Base-by-base conservation (phyloP, 2,113 vertebrate species). In the Mesitornis unicolor region DNA sequence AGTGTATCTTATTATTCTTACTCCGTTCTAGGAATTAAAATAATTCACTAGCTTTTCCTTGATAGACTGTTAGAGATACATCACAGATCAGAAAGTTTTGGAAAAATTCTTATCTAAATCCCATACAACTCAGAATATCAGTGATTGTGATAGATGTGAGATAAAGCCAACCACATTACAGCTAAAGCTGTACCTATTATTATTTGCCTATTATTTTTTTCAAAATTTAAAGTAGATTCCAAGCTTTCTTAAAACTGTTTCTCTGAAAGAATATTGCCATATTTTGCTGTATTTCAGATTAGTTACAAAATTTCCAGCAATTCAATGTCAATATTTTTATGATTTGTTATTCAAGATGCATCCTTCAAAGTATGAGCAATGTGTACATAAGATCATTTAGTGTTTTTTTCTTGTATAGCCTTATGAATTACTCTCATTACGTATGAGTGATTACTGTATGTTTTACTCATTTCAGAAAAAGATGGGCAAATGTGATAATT, bases 391-490 rank as follows among this genome's bases (percentile, higher is more conserved):
- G 35, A 70, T 53, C 7, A 57, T 92, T 85, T 77, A 38, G 24
- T 48, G 10, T 24, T 84, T 92, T 45, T 89, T 59, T 81, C 21
- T 35, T 54, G 21, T 57, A 57, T n/a, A 87, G 11, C 17, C 5
- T 87, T 91, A 92, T 84, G 59, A 87, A 89, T 94, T 91, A 53
- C 24, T 36, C 43, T 88, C 25, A 76, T 91, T 88, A 82, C 7
- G 35, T 67, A 59, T 45, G 43, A 93, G 10, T 63, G 53, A 81
- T 79, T 85, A 60, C 43, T 90, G 35, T 51, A 38, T 51, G 19
- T 61, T 95, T 95, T 81, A 40, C 21, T 64, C 53, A 51, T 93
- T 94, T 94, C 35, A 80, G 40, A 26, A 87, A 92, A 87, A 78
- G 53, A 54, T 45, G 56, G 11, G 18, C 20, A 74, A 93, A 67